These are phyloP conservation scores for Acrossocheilus wenchowensis DNA, from an alignment of 2,797 vertebrate genomes.

Conservation along the genomic window DNA sequence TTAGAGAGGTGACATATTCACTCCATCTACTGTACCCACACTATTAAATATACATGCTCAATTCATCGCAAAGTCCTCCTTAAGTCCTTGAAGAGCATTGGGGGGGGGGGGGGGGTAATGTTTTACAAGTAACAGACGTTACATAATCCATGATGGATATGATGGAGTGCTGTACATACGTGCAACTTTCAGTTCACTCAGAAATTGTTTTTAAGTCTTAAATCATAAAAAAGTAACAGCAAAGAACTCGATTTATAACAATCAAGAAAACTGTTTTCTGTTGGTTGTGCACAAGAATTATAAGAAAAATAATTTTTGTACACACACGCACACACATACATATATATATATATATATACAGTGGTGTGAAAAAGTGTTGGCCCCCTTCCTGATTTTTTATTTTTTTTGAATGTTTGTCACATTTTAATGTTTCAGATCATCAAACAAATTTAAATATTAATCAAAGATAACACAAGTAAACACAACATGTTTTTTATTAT, in stretches of 20 bases:
- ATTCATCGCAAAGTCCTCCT: constrained; percentile 66
- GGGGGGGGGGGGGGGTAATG: constrained; percentile 27
- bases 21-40: constrained; percentile 65
- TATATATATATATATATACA: too few species aligned
- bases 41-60: constrained; percentile 73
- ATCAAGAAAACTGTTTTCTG: not conserved
- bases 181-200: not conserved
- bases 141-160: not conserved
- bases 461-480: too few species aligned
- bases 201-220: not conserved
- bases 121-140: not conserved
- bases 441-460: too few species aligned
- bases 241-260: not conserved
- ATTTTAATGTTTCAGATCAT: too few species aligned
- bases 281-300: not conserved
- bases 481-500: too few species aligned
- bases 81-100: constrained; percentile 71
- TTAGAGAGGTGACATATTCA: constrained; percentile 64
- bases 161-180: not conserved
- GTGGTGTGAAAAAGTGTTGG: too few species aligned
- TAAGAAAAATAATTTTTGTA: not conserved
- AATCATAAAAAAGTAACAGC: not conserved
- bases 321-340: too few species aligned
- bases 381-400: too few species aligned
- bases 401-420: too few species aligned